A percentile compares a stretch with the other conserved stretches of the same genome.
These are phyloP conservation scores for Xylota segnis DNA, from an alignment of 2,888 invertebrate genomes.

Conservation along the genomic window DNA sequence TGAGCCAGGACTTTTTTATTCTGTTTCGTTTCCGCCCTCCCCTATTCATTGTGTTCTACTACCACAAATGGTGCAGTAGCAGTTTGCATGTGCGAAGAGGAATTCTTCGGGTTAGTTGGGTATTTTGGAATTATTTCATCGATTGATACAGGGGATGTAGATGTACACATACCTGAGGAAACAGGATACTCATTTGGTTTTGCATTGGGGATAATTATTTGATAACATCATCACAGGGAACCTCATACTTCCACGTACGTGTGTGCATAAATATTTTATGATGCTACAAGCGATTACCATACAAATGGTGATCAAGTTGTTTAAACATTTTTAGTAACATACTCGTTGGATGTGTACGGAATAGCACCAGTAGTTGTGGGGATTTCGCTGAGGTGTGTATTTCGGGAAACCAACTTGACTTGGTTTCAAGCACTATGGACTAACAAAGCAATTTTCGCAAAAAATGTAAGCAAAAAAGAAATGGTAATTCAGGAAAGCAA, in stretches of 20 bases:
- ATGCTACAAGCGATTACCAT: conserved; percentile 70
- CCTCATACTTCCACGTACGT: background rate
- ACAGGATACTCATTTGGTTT: conserved; percentile 11
- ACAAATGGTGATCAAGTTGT: conserved; percentile 67
- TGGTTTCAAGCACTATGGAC: conserved; percentile 20
- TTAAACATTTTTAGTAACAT: conserved; percentile 54
- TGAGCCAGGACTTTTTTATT: conserved; percentile 21
- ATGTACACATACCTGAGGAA: background rate
- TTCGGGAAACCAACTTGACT: conserved; percentile 5
- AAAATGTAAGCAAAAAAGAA: conserved; percentile 45
- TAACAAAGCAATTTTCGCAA: conserved; percentile 44
- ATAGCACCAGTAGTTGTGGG: background rate
- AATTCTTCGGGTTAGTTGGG: background rate
- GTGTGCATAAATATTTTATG: conserved; percentile 57
- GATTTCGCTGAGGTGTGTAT: conserved; percentile 20
- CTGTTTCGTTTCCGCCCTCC: too few species aligned
- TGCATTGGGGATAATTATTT: conserved; percentile 61
- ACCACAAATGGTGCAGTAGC: conserved; percentile 12
- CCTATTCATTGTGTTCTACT: background rate
- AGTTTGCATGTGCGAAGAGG: conserved; percentile 18
- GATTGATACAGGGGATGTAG: background rate
- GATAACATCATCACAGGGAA: conserved; percentile 59
- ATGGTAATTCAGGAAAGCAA: background rate
- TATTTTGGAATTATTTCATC: conserved; percentile 14
- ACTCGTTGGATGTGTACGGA: background rate